phyloP scores from a whole-genome alignment of 2,113 vertebrate genomes.

The Seriola aureovittata region DNA sequence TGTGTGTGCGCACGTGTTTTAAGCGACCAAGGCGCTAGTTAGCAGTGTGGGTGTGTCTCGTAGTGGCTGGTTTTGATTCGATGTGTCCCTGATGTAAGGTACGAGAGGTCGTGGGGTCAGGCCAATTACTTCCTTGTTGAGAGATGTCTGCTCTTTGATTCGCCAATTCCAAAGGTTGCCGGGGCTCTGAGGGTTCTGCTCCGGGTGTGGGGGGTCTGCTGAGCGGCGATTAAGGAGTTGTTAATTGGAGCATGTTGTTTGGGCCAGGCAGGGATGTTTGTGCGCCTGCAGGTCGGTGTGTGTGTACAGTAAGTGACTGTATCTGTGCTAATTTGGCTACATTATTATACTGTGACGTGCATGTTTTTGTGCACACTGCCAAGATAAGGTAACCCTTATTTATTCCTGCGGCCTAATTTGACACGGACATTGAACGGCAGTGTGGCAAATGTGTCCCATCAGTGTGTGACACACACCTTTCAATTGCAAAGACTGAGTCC shows the following conservation, averaged over 20 bases:
- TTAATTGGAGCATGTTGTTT: constrained; percentile 91
- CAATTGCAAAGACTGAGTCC: not conserved
- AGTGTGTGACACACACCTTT: not conserved
- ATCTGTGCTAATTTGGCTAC: constrained; percentile 37
- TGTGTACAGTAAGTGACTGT: constrained; percentile 28
- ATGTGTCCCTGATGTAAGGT: constrained; percentile 90
- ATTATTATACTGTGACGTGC: constrained; percentile 11
- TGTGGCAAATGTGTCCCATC: not conserved
- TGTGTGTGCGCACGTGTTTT: constrained; percentile 51
- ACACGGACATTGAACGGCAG: not conserved
- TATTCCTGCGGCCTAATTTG: not conserved
- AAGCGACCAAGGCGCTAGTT: constrained; percentile 88
- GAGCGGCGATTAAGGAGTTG: constrained; percentile 90
- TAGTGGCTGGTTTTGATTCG: constrained; percentile 85
- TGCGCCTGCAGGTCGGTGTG: not conserved
- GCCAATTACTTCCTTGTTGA: constrained; percentile 96
- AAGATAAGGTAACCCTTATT: not conserved
- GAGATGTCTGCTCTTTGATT: constrained; percentile 92
- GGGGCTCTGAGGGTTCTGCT: constrained; percentile 63
- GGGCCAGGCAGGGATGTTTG: constrained; percentile 33
- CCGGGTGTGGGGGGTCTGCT: constrained; percentile 86
- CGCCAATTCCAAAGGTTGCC: constrained; percentile 90
- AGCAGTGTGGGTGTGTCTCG: constrained; percentile 94
- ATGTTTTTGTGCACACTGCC: not conserved
- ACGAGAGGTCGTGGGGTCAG: constrained; percentile 92